Conservation (phyloP, 2,113 vertebrate species). For the Syngnathus floridae region DNA sequence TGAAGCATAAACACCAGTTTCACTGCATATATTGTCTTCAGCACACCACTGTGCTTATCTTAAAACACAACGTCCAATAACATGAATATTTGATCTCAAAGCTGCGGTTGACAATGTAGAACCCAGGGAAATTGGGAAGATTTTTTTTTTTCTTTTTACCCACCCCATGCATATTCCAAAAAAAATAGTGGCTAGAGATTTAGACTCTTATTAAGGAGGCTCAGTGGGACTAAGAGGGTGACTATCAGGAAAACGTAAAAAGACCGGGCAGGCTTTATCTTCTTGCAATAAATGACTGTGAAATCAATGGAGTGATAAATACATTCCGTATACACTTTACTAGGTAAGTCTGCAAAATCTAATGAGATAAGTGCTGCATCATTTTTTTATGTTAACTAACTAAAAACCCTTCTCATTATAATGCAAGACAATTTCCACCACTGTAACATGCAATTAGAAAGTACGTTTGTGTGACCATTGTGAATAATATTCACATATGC, state of each 20-base stretch:
- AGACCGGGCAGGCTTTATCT: background rate
- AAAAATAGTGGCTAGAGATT: conserved; percentile 50
- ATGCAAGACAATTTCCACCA: background rate
- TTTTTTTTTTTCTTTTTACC: conserved; percentile 15
- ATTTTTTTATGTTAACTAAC: background rate
- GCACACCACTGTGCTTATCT: conserved; percentile 23
- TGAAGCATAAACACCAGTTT: conserved; percentile 43
- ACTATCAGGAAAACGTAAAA: conserved; percentile 45
- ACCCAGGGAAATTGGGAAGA: background rate
- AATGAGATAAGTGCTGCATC: background rate
- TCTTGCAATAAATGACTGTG: background rate
- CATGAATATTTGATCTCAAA: conserved; percentile 31
- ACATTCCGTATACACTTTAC: background rate
- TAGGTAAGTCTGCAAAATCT: background rate
- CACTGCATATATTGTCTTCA: conserved; percentile 22
- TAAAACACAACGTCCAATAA: conserved; percentile 32
- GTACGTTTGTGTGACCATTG: background rate
- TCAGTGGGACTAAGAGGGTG: conserved; percentile 37
- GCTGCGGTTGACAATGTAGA: background rate
- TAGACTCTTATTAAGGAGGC: conserved; percentile 40
- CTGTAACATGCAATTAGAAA: background rate
- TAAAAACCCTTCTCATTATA: background rate
- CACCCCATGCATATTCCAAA: conserved; percentile 31
- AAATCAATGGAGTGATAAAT: background rate
- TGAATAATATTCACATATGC: background rate